phyloP scores from a whole-genome alignment of 2,797 vertebrate species.

The Pipistrellus pygmaeus region DNA sequence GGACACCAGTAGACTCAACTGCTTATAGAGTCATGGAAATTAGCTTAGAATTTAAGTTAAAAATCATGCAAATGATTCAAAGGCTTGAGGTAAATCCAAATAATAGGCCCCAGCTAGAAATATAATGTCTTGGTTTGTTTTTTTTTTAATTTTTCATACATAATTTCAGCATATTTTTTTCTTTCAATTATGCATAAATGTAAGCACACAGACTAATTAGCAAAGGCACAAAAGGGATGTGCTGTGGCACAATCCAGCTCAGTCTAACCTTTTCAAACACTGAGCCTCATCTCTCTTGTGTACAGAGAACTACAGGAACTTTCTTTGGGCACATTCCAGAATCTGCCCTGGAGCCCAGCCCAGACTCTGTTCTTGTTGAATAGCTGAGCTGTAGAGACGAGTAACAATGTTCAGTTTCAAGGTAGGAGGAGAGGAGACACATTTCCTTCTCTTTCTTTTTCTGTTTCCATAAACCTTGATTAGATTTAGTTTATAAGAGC shows the following conservation, averaged over 20 bases:
- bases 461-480: constrained; percentile 2
- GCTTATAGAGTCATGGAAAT: constrained; percentile 37
- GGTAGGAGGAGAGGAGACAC: neutral
- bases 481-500: constrained; percentile 14
- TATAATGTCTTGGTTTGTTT: neutral
- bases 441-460: neutral
- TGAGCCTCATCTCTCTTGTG: constrained; percentile 21
- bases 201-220: constrained; percentile 28
- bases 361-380: constrained; percentile 30
- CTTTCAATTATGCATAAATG: constrained; percentile 58
- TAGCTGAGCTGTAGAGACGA: neutral
- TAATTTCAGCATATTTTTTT: constrained; percentile 53
- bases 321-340: constrained; percentile 31
- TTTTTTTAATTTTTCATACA: constrained; percentile 46
- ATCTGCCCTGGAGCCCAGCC: neutral
- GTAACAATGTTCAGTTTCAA: neutral
- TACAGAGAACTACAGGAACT: constrained; percentile 47
- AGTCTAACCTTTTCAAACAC: constrained; percentile 42
- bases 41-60: constrained; percentile 14
- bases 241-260: neutral
- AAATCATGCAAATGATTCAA: neutral
- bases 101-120: neutral
- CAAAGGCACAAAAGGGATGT: constrained; percentile 43
- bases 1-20: neutral
- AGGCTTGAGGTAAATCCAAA: neutral